phyloP scores from a whole-genome alignment of 2,797 vertebrate genomes.

The Bryconaethiops microstoma region DNA sequence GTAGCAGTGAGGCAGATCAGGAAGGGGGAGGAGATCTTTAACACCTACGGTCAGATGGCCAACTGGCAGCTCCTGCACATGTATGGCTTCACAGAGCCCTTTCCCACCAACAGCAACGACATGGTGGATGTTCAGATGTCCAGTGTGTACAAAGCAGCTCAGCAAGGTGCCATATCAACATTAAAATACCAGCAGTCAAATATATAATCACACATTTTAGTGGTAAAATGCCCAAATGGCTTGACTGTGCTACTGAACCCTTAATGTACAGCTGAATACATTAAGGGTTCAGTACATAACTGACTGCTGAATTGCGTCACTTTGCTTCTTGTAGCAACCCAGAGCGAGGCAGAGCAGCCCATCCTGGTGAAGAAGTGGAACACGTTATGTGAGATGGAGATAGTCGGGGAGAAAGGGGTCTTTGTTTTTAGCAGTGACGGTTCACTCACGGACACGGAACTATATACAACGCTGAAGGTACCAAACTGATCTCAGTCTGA shows the following conservation, averaged over 20 bases:
- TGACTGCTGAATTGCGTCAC: background rate
- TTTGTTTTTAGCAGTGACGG: conserved; percentile 87
- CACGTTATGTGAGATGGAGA: conserved; percentile 79
- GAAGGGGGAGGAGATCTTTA: conserved; percentile 90
- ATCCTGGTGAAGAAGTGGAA: conserved; percentile 81
- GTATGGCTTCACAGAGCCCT: conserved; percentile 91
- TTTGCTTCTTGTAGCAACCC: conserved; percentile 66
- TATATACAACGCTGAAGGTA: conserved; percentile 76
- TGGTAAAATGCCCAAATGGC: no score
- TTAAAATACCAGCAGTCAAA: background rate
- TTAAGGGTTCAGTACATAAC: no score
- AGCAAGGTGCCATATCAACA: conserved; percentile 71
- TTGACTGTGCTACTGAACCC: background rate
- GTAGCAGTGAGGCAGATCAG: conserved; percentile 78
- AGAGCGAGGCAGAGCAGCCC: conserved; percentile 67
- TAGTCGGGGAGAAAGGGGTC: conserved; percentile 82
- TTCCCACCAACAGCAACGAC: conserved; percentile 85
- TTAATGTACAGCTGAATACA: background rate
- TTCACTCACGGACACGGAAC: conserved; percentile 87
- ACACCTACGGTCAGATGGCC: conserved; percentile 94
- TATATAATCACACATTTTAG: background rate
- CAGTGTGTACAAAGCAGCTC: conserved; percentile 76
- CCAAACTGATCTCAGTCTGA: background rate
- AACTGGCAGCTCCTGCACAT: conserved; percentile 98
- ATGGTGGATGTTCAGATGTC: conserved; percentile 86